Evolutionary conservation across 2,888 invertebrate species (phyloP).

Genomic region (Rhodophaea formosa): DNA sequence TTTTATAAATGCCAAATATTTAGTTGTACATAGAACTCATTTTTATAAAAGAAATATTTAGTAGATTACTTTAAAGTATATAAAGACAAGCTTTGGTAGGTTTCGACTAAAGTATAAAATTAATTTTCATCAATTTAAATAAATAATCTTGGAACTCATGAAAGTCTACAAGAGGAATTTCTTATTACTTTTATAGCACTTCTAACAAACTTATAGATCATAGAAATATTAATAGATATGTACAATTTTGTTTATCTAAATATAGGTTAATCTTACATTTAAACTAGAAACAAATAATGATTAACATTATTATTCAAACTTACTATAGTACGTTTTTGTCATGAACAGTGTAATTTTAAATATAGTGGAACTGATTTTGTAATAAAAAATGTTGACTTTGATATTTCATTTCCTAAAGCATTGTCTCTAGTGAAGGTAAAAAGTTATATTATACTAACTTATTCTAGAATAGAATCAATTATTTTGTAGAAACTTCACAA

Average conservation of each 20-base stretch:
- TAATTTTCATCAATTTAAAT: slow-evolving; percentile 12
- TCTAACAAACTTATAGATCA: slow-evolving; percentile 25
- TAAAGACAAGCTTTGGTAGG: slow-evolving; percentile 34
- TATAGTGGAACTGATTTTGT: not conserved
- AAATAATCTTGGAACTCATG: slow-evolving; percentile 9
- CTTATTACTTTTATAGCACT: slow-evolving; percentile 14
- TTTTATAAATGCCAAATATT: slow-evolving; percentile 11
- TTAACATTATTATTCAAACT: slow-evolving; percentile 26
- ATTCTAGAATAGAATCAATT: too few species aligned
- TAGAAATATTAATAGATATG: slow-evolving; percentile 29
- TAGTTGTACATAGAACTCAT: slow-evolving; percentile 19
- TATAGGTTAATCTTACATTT: slow-evolving; percentile 42
- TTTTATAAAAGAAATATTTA: slow-evolving; percentile 29
- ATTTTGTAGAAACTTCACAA: not conserved
- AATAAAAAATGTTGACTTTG: not conserved
- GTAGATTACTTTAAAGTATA: slow-evolving; percentile 28
- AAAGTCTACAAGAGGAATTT: slow-evolving; percentile 3
- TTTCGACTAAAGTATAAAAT: slow-evolving; percentile 31
- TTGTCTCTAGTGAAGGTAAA: too few species aligned
- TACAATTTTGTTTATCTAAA: slow-evolving; percentile 32
- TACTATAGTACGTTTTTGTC: slow-evolving; percentile 30
- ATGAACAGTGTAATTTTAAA: slow-evolving; percentile 27
- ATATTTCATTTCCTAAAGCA: not conserved
- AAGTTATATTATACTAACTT: too few species aligned
- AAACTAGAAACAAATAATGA: slow-evolving; percentile 55